These are phyloP conservation scores for Thripadectes ignobilis DNA, from an alignment of 2,797 vertebrate species.

Conservation along the genomic window DNA sequence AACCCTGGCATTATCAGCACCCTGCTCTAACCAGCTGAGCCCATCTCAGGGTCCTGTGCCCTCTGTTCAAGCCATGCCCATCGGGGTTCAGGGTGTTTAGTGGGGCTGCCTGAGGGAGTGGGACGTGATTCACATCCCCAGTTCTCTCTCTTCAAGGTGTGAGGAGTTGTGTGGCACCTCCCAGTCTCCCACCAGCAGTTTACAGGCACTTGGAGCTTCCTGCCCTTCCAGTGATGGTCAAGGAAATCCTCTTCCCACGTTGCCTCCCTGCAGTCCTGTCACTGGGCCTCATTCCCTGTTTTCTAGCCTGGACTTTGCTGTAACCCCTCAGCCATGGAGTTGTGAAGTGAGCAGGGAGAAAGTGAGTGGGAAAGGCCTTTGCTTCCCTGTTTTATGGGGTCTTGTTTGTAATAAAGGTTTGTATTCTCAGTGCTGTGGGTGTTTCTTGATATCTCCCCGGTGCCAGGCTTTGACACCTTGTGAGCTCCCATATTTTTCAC, in stretches of 20 bases:
- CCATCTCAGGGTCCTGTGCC: neutral
- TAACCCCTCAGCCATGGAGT: neutral
- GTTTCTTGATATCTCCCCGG: neutral
- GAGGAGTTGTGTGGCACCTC: neutral
- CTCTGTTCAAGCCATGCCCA: accelerated
- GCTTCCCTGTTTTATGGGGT: neutral
- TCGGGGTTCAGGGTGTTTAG: accelerated
- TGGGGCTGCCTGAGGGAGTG: neutral
- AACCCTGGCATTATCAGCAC: neutral
- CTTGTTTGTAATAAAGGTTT: constrained; percentile 37
- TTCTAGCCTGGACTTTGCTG: neutral
- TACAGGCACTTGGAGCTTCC: accelerated
- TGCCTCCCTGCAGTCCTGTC: neutral
- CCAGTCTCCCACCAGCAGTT: neutral
- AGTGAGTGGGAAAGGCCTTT: neutral
- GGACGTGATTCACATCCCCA: accelerated
- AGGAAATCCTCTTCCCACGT: neutral
- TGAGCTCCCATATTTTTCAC: accelerated
- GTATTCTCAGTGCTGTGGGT: neutral
- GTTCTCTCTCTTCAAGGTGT: neutral
- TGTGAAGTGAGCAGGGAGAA: neutral
- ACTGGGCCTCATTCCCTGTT: neutral
- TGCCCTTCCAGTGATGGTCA: neutral
- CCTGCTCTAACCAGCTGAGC: neutral
- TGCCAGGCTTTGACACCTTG: too few species aligned